Conservation (phyloP, 2,888 invertebrate genomes). For the Tachina grossa region DNA sequence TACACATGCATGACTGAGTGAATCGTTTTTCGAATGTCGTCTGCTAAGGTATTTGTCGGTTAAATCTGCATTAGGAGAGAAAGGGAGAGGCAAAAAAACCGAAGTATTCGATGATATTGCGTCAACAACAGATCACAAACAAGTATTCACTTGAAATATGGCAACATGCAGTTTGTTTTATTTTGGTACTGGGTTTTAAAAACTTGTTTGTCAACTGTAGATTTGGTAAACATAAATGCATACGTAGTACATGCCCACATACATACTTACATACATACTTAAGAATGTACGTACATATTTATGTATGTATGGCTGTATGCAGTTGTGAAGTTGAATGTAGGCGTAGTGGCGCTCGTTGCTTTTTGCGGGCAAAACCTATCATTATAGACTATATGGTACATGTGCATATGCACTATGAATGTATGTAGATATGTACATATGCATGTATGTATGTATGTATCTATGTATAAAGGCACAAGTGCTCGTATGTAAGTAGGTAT, state of each 20-base stretch:
- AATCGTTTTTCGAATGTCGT: constrained; percentile 63
- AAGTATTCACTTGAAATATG: constrained; percentile 70
- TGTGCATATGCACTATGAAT: not conserved
- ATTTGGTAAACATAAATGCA: constrained; percentile 29
- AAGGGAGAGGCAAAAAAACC: constrained; percentile 40
- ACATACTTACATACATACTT: not conserved
- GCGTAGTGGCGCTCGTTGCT: constrained; percentile 68
- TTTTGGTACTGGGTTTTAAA: constrained; percentile 58
- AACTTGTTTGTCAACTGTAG: constrained; percentile 69
- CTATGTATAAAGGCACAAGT: not conserved
- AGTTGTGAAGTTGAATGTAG: constrained; percentile 60
- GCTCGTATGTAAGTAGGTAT: constrained; percentile 5
- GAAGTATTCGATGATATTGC: constrained; percentile 70
- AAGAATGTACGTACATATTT: constrained; percentile 2
- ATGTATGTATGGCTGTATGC: constrained; percentile 1
- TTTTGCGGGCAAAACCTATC: constrained; percentile 22
- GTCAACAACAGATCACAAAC: constrained; percentile 72
- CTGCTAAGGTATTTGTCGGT: constrained; percentile 42
- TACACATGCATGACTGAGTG: constrained; percentile 42
- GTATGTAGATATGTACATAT: not conserved
- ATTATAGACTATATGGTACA: not conserved
- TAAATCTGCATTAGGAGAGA: constrained; percentile 26
- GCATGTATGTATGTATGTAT: not conserved
- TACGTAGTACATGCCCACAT: constrained; percentile 10
- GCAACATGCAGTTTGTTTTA: constrained; percentile 67